These are phyloP conservation scores for Diadophis punctatus DNA, from an alignment of 2,113 vertebrate genomes.

Conservation along the genomic window DNA sequence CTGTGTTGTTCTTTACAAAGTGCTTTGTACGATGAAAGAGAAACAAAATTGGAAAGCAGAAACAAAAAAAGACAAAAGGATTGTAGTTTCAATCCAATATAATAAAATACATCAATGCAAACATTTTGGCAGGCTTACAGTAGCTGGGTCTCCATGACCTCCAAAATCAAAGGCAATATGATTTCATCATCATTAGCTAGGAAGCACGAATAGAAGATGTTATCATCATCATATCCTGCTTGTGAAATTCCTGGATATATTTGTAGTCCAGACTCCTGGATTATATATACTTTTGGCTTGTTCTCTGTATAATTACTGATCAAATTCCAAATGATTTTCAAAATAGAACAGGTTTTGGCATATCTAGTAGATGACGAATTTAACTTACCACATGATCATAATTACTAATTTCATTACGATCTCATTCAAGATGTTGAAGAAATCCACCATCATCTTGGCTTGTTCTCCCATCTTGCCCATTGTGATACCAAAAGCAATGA, in stretches of 20 bases:
- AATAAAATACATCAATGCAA: neutral
- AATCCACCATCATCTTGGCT: constrained; percentile 97
- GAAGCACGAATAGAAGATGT: neutral
- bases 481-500: constrained; percentile 97
- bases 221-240: neutral
- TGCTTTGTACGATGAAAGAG: neutral
- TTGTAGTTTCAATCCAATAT: neutral
- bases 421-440: constrained; percentile 99
- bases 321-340: neutral
- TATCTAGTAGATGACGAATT: constrained; percentile 1
- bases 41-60: neutral
- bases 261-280: neutral
- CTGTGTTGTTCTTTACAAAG: neutral
- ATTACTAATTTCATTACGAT: constrained; percentile 98
- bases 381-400: constrained; percentile 98
- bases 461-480: constrained; percentile 99
- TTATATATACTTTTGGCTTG: neutral
- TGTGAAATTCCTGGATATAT: neutral
- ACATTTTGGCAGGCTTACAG: neutral
- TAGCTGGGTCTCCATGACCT: neutral
- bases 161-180: neutral
- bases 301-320: neutral
- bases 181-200: neutral
- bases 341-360: neutral
- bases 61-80: neutral